Evolutionary conservation across 2,113 vertebrate genomes (phyloP), one percentile per base, ranked within the genome.

Genomic region (Polyodon spathula): DNA sequence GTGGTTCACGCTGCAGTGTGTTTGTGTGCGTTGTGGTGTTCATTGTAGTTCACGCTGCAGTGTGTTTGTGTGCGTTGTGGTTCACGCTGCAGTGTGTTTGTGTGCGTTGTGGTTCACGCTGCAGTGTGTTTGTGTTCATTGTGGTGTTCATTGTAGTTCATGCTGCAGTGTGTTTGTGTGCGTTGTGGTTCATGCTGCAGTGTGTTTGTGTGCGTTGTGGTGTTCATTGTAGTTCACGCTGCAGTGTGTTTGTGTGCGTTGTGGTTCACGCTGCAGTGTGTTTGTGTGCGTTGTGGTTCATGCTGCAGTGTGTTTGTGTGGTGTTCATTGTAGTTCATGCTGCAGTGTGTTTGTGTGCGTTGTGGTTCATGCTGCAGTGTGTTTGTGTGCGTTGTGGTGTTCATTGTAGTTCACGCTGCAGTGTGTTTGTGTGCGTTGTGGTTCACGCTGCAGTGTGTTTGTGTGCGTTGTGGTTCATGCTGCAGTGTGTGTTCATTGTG

Each of bases 311-410:
- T 42, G 58, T 50, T 53, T 46, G n/a, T 14, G 8, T 58, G 42
- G n/a, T n/a, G n/a, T n/a, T n/a, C 56, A 14, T 40, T 39, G 40
- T 8, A 27, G 51, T 40, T 37, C n/a, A n/a, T n/a, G n/a, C n/a
- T n/a, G n/a, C n/a, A n/a, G 58, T 59, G 15, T 43, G 40, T 16
- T 8, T 17, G 3, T 39, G 52, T 46, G 40, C 5, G 2, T 27
- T 27, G 27, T 27, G 27, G 27, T 27, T 27, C 27, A 3, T 27
- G n/a, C 1, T 8, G 48, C 55, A 10, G n/a, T 12, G 6, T 61
- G 59, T 63, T 52, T 54, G 53, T n/a, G n/a, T n/a, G n/a, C n/a
- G n/a, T n/a, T n/a, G n/a, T 54, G 39, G 27, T 27, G 27, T 57
- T 38, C 16, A 37, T 57, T 6, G 11, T 7, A 9, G 12, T 15